These are phyloP conservation scores for Drosophila infuscata DNA, from an alignment of 2,888 invertebrate species.

Conservation along the genomic window DNA sequence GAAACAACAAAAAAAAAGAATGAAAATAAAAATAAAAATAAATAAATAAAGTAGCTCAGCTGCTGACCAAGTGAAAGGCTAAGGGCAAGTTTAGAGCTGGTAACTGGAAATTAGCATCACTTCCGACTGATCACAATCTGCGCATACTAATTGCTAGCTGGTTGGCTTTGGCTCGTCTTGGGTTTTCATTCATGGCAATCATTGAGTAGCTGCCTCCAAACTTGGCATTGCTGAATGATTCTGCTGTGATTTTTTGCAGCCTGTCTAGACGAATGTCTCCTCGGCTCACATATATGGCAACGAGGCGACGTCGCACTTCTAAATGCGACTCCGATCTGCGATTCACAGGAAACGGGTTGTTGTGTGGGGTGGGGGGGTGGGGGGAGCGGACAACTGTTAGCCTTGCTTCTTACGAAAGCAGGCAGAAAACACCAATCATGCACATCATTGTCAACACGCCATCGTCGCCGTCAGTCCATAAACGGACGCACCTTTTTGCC, in stretches of 20 bases:
- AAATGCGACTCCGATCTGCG: constrained; percentile 20
- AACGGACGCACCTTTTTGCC: constrained; percentile 68
- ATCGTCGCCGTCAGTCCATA: constrained; percentile 75
- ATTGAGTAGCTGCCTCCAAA: constrained; percentile 74
- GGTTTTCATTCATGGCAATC: constrained; percentile 79
- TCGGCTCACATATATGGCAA: constrained; percentile 66
- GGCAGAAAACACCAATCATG: constrained; percentile 75
- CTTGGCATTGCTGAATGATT: constrained; percentile 77
- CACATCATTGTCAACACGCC: constrained; percentile 78
- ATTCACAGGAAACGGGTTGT: constrained; percentile 62
- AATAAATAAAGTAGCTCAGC: constrained; percentile 58
- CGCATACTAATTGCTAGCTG: constrained; percentile 84
- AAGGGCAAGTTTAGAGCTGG: constrained; percentile 10
- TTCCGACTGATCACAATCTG: constrained; percentile 84
- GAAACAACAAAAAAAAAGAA: constrained; percentile 37
- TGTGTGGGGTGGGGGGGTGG: constrained; percentile 3
- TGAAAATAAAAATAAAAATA: constrained; percentile 2
- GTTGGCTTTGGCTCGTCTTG: constrained; percentile 21
- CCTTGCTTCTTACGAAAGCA: constrained; percentile 60
- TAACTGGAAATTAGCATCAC: constrained; percentile 82
- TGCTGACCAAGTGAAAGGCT: constrained; percentile 55
- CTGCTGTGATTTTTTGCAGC: constrained; percentile 74
- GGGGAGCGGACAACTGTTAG: constrained; percentile 13
- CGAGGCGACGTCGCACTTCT: constrained; percentile 52
- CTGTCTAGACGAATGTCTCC: constrained; percentile 71